phyloP scores from a whole-genome alignment of 2,888 invertebrate genomes.

The Cheilosia soror region DNA sequence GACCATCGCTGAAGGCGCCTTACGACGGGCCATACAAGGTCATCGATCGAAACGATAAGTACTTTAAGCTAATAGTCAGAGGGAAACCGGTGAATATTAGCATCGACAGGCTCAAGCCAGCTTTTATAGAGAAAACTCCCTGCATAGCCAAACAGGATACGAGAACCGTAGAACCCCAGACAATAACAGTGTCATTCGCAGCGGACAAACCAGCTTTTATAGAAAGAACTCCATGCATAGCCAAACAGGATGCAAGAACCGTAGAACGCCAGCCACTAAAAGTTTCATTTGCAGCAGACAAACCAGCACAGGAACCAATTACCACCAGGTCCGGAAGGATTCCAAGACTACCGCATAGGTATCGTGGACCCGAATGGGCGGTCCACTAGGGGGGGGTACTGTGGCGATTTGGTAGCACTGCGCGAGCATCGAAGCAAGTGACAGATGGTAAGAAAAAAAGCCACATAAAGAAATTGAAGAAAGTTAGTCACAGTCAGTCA shows the following conservation, averaged over 20 bases:
- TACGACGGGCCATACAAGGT: constrained; percentile 13
- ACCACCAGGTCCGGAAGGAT: not conserved
- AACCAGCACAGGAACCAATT: not conserved
- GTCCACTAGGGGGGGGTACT: not conserved
- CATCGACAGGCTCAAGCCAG: constrained; percentile 19
- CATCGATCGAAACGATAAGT: not conserved
- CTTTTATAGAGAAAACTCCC: not conserved
- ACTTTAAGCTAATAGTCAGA: not conserved
- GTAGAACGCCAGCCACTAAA: too few species aligned
- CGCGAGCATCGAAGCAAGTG: too few species aligned
- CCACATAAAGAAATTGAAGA: too few species aligned
- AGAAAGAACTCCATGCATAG: too few species aligned
- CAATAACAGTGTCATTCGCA: too few species aligned
- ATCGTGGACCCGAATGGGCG: not conserved
- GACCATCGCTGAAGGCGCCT: not conserved
- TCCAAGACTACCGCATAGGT: not conserved
- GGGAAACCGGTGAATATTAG: not conserved
- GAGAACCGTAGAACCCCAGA: not conserved
- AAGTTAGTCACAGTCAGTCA: too few species aligned
- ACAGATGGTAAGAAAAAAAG: too few species aligned
- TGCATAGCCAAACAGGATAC: not conserved
- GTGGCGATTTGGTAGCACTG: too few species aligned
- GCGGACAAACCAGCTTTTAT: too few species aligned
- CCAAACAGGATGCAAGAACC: too few species aligned
- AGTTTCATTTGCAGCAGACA: too few species aligned